A percentile compares a stretch with the other conserved stretches of the same genome.
These are phyloP conservation scores for Mnemiopsis leidyi DNA, from an alignment of 37 sponge, comb jelly and placozoan genomes.

Conservation along the genomic window DNA sequence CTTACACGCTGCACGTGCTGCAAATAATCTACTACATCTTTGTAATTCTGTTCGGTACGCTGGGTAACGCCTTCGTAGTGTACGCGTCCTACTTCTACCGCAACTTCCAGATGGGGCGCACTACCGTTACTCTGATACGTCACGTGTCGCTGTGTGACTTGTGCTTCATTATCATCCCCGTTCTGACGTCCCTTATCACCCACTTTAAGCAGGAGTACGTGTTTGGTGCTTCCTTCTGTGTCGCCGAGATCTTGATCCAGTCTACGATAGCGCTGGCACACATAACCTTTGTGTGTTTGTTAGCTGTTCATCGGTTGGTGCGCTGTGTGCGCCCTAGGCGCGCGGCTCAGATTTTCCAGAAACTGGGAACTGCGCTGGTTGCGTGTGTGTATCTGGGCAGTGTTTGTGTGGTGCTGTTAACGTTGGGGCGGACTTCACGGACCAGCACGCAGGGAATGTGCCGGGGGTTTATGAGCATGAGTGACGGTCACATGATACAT, in stretches of 20 bases:
- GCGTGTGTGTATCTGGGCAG: not conserved
- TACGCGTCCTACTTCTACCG: slow-evolving; percentile 12
- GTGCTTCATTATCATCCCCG: not conserved
- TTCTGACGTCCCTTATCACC: slow-evolving; percentile 8
- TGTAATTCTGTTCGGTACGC: not conserved
- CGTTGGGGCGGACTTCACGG: not conserved
- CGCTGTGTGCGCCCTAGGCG: not conserved
- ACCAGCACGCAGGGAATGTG: not conserved
- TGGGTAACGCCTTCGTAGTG: slow-evolving; percentile 1
- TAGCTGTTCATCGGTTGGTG: not conserved
- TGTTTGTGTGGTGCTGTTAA: not conserved
- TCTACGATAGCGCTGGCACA: not conserved
- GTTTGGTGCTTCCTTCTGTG: not conserved
- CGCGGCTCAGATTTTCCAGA: not conserved
- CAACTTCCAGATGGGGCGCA: not conserved
- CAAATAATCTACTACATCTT: slow-evolving; percentile 5
- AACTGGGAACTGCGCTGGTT: not conserved
- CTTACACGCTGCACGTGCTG: not conserved
- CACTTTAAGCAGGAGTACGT: not conserved
- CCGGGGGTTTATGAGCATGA: not conserved
- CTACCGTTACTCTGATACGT: not conserved
- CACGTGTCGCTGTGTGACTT: not conserved
- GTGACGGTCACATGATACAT: not conserved
- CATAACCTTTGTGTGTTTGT: not conserved
- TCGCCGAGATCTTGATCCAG: not conserved